Base-by-base conservation (phyloP, 1,140 invertebrate species). In the Drosophila sp. region DNA sequence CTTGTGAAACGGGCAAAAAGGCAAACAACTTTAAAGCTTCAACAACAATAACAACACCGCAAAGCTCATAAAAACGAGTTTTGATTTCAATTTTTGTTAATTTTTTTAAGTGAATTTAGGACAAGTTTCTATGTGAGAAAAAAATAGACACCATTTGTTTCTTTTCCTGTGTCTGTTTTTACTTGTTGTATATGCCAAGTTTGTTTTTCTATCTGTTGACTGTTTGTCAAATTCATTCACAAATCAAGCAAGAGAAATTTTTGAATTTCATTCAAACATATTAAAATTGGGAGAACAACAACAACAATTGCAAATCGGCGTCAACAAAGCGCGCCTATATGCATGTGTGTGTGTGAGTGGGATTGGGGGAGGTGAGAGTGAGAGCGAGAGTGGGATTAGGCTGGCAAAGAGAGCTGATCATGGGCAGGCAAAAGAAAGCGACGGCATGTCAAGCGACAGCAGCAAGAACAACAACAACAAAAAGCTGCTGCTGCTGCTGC, bases 371-470 rank as follows among this genome's bases (percentile, higher is more conserved):
- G n/a, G 41, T 25, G 36, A 48, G 53, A 13, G 14, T n/a, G n/a
- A 32, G 59, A 8, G 36, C 29, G 51, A 13, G 58, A 14, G 62
- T 4, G 21, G 21, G 21, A 21, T 1, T 21, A 4, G 21, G 21
- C 21, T 21, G 21, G 21, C 21, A 21, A 21, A 21, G 51, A 13
- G 58, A 14, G 62, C 32, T 29, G 59, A 43, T 57, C 43, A 38
- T 65, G 56, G 54, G 63, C 45, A 58, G 57, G 50, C 71, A 67
- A 73, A 69, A 79, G 80, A 84, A 83, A 83, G 80, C 80, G 83
- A 69, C 69, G 80, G 80, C 77, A 84, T 80, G 72, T 62, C 54
- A 83, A 78, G 59, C 67, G 29, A 51, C 25, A 27, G 27, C 16
- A 27, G 34, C 41, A 54, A 51, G 21, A 62, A 71, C 18, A 74